Evolutionary conservation across 2,888 invertebrate species (phyloP), one percentile per base, ranked within the genome.

Genomic region (Druceiella hillmani): DNA sequence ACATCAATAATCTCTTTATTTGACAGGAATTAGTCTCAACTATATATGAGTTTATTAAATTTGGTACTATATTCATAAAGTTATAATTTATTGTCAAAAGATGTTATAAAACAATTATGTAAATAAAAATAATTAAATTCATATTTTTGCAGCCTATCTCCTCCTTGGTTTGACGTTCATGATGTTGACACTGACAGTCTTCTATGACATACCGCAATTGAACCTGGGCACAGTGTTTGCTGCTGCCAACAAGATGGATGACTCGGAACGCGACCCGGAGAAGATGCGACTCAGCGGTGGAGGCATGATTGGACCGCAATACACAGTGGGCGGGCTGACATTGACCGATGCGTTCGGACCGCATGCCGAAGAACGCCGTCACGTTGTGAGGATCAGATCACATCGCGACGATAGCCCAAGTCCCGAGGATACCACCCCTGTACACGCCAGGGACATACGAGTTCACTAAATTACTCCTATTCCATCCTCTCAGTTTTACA

Each of bases 141-240:
- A 29, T 43, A 41, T 61, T 58, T 39, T 56, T 58, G n/a, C 72
- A 87, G 87, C 76, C 45, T 90, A 88, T 61, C 71, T 90, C n/a
- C 66, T 88, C 53, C 54, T 81, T 55, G 91, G 91, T 17, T 75
- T 91, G 44, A 82, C 87, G 11, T 83, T 84, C 64, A 79, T 90
- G 74, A 87, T 91, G 87, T 71, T 90, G 50, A 78, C 84, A 9
- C 65, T 91, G 55, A 85, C 87, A 2, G 83, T 89, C 15, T 84
- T 90, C 66, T 89, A 89, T 65, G 89, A 90, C 60, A 87, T 92
- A 50, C 91, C 91, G 3, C 87, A 91, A 66, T 71, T 91, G 51
- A 90, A 91, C 63, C 65, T 91, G 40, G 86, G 87, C 48, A 75
- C 82, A 43, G 77, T 87, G 27, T 88, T 89, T 62, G 80, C 85